Percentiles rank a stretch among this genome's conserved stretches.
These are phyloP conservation scores for Strigamia maritima DNA, from an alignment of 2,888 invertebrate genomes.

Conservation along the genomic window DNA sequence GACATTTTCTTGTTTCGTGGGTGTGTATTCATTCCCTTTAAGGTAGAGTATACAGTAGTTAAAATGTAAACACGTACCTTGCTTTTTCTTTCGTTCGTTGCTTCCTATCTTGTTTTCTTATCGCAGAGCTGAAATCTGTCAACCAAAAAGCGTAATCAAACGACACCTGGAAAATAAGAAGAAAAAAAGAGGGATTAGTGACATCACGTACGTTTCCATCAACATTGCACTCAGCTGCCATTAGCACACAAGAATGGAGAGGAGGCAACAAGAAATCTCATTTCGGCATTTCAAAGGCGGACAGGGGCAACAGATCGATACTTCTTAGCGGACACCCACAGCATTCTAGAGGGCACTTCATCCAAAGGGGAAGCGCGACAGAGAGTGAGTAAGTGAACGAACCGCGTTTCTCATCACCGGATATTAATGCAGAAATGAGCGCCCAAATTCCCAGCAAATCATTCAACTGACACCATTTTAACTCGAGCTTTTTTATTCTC, in stretches of 20 bases:
- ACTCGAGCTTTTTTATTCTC: background rate
- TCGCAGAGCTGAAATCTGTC: background rate
- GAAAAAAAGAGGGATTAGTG: background rate
- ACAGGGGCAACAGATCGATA: constrained; percentile 23
- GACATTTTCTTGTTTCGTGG: no score
- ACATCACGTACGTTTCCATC: constrained; percentile 20
- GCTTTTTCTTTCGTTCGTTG: no score
- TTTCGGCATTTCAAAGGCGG: constrained; percentile 26
- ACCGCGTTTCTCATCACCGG: constrained; percentile 10
- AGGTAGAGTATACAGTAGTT: no score
- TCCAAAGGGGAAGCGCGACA: background rate
- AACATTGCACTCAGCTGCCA: constrained; percentile 20
- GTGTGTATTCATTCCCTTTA: no score
- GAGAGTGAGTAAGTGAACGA: background rate
- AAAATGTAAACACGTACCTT: background rate
- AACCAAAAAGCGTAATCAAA: constrained; percentile 25
- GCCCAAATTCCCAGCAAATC: background rate
- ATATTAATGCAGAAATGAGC: constrained; percentile 9
- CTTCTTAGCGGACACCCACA: constrained; percentile 26
- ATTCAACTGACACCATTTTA: background rate
- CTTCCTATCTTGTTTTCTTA: constrained; percentile 12
- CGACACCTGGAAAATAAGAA: background rate
- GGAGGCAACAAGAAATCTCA: constrained; percentile 27
- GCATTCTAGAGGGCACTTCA: constrained; percentile 20
- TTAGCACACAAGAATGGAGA: constrained; percentile 16